These are phyloP conservation scores for Apotomis capreana DNA, from an alignment of 2,888 invertebrate species.

Conservation along the genomic window DNA sequence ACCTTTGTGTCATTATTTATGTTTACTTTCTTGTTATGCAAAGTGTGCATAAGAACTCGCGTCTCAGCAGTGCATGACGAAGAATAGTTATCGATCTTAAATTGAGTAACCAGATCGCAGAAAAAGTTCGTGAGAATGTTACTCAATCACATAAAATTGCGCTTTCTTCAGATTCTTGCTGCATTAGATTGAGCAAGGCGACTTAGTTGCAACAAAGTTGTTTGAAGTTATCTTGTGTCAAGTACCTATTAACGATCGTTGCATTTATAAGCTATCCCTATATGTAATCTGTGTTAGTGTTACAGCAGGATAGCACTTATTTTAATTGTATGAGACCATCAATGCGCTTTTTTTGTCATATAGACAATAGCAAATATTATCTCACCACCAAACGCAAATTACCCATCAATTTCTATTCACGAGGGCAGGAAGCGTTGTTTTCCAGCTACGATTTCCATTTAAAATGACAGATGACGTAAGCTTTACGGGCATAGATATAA, in stretches of 20 bases:
- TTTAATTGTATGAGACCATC: constrained; percentile 22
- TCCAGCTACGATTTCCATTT: constrained; percentile 63
- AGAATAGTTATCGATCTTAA: constrained; percentile 20
- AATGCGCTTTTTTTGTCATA: constrained; percentile 17
- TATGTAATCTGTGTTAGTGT: constrained; percentile 6
- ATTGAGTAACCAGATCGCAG: constrained; percentile 31
- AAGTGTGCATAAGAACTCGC: constrained; percentile 27
- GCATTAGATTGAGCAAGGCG: constrained; percentile 5
- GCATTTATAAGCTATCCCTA: not conserved
- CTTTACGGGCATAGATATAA: constrained; percentile 46
- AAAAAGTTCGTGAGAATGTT: constrained; percentile 34
- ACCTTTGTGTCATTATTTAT: no score
- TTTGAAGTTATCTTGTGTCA: not conserved
- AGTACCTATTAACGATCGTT: not conserved
- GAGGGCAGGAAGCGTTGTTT: constrained; percentile 73
- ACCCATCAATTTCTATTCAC: constrained; percentile 58
- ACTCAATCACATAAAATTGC: constrained; percentile 24
- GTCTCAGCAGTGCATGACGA: constrained; percentile 27
- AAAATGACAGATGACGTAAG: constrained; percentile 45
- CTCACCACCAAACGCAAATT: constrained; percentile 38
- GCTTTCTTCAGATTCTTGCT: constrained; percentile 14
- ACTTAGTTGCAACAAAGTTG: not conserved
- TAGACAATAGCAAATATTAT: constrained; percentile 37
- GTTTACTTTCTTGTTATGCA: constrained; percentile 30
- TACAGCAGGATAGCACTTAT: not conserved